phyloP scores from a whole-genome alignment of 1,140 invertebrate species.

The Caenorhabditis briggsae region DNA sequence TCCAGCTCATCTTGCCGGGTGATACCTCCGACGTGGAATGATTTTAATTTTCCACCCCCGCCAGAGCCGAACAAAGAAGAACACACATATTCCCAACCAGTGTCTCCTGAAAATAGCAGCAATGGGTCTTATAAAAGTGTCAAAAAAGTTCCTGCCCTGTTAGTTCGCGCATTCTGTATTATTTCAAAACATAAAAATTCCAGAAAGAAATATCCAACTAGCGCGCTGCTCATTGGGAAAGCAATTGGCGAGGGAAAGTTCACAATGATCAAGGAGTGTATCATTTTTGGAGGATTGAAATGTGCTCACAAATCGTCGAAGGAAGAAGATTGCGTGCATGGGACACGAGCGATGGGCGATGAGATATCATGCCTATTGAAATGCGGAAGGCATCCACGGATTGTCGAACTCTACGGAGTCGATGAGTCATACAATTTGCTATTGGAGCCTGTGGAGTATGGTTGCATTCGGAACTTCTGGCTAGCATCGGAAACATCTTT shows the following conservation, averaged over 20 bases:
- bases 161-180: background rate
- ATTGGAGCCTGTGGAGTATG: constrained; percentile 90
- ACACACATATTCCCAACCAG: constrained; percentile 57
- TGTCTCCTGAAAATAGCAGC: constrained; percentile 42
- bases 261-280: constrained; percentile 61
- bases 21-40: constrained; percentile 56
- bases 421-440: constrained; percentile 88
- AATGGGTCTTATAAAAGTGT: constrained; percentile 34
- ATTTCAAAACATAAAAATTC: background rate
- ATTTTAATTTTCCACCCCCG: constrained; percentile 66
- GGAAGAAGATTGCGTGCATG: constrained; percentile 62
- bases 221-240: constrained; percentile 34
- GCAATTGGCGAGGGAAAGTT: constrained; percentile 65
- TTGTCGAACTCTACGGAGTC: constrained; percentile 88
- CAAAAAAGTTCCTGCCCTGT: constrained; percentile 28
- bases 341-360: constrained; percentile 77
- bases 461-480: constrained; percentile 88
- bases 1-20: constrained; percentile 50
- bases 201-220: constrained; percentile 16
- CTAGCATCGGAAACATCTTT: background rate
- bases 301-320: constrained; percentile 60
- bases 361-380: constrained; percentile 89
- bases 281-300: constrained; percentile 31
- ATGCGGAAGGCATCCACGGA: constrained; percentile 85
- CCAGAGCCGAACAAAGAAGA: constrained; percentile 52